phyloP scores from a whole-genome alignment of 2,888 invertebrate species.

The Pristionchus mayeri region DNA sequence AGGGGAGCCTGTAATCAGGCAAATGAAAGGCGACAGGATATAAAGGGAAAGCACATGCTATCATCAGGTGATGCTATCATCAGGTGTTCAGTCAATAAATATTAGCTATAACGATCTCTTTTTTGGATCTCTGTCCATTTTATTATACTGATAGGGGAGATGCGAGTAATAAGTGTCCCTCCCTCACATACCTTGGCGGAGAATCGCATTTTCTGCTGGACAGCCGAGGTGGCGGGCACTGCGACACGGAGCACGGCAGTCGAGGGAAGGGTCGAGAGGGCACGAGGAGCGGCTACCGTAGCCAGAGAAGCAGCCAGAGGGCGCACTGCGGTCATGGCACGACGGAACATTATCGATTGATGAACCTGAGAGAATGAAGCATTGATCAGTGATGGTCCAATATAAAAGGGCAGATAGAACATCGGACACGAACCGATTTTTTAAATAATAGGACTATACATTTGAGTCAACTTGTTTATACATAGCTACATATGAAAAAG shows the following conservation, averaged over 20 bases:
- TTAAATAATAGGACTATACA: background rate
- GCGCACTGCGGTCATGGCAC: constrained; percentile 30
- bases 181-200: constrained; percentile 36
- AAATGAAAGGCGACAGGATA: background rate
- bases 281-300: constrained; percentile 3
- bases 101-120: too few species aligned
- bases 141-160: too few species aligned
- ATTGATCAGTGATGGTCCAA: background rate
- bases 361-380: background rate
- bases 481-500: background rate
- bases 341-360: constrained; percentile 47
- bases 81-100: background rate
- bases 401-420: background rate
- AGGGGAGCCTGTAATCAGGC: constrained; percentile 67
- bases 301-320: constrained; percentile 31
- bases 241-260: constrained; percentile 27
- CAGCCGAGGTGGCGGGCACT: background rate
- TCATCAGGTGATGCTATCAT: background rate
- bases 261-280: background rate
- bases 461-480: background rate
- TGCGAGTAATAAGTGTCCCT: too few species aligned
- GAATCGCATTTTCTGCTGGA: constrained; percentile 45
- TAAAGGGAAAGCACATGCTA: background rate
- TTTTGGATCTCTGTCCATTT: too few species aligned
- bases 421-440: background rate